Conservation (phyloP, 2,888 invertebrate genomes). For the Lasioglossum pauxillum region DNA sequence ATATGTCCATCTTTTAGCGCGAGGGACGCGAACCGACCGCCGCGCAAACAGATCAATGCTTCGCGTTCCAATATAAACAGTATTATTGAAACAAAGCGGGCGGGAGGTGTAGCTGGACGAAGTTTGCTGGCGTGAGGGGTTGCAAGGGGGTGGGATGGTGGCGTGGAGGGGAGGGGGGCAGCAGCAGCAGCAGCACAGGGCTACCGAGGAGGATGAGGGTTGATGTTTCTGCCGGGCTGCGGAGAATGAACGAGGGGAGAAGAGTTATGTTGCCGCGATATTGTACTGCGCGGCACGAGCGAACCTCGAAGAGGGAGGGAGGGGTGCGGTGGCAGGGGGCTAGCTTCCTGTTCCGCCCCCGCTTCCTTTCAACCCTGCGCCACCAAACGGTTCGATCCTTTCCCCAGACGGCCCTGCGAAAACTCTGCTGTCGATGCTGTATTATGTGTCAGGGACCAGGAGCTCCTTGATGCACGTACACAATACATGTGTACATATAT, state of each 20-base stretch:
- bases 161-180: background rate
- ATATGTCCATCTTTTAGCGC: slow-evolving; percentile 83
- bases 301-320: slow-evolving; percentile 69
- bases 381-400: slow-evolving; percentile 53
- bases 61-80: slow-evolving; percentile 84
- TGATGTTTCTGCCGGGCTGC: slow-evolving; percentile 82
- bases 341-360: slow-evolving; percentile 69
- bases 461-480: slow-evolving; percentile 54
- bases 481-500: background rate
- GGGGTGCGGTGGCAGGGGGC: slow-evolving; percentile 31
- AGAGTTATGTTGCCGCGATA: slow-evolving; percentile 85
- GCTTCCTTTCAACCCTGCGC: slow-evolving; percentile 56
- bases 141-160: background rate
- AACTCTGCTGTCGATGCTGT: slow-evolving; percentile 78
- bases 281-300: slow-evolving; percentile 83
- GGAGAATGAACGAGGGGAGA: slow-evolving; percentile 83
- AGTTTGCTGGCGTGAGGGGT: slow-evolving; percentile 53
- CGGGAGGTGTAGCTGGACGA: slow-evolving; percentile 75
- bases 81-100: slow-evolving; percentile 85
- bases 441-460: slow-evolving; percentile 76
- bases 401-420: slow-evolving; percentile 54
- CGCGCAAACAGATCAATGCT: slow-evolving; percentile 85
- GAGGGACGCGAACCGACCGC: slow-evolving; percentile 74
- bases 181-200: slow-evolving; percentile 22
- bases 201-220: slow-evolving; percentile 76